Conservation (phyloP, 2,888 invertebrate species). For the Artemia sinica region DNA sequence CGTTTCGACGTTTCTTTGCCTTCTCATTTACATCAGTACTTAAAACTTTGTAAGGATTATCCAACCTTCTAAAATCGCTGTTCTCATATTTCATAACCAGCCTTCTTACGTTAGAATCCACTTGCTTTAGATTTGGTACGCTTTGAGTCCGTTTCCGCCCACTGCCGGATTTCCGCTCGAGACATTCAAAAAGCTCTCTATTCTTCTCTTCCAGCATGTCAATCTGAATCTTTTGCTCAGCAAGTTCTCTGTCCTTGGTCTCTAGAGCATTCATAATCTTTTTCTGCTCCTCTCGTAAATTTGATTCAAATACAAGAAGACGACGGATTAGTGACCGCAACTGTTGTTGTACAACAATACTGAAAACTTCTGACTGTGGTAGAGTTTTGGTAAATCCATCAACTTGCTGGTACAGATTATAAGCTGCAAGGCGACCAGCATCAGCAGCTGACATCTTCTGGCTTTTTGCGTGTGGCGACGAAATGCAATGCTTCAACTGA, state of each 20-base stretch:
- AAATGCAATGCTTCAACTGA: conserved; percentile 7
- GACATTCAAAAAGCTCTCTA: conserved; percentile 29
- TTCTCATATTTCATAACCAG: conserved; percentile 23
- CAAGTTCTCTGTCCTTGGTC: conserved; percentile 1
- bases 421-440: background rate
- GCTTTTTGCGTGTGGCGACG: conserved; percentile 1
- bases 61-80: conserved; percentile 21
- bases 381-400: conserved; percentile 9
- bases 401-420: conserved; percentile 7
- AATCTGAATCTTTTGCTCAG: conserved; percentile 22
- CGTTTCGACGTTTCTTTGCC: too few relatives aligned
- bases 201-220: conserved; percentile 24
- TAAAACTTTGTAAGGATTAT: background rate
- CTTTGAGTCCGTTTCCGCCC: conserved; percentile 21
- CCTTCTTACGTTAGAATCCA: conserved; percentile 26
- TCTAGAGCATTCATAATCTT: conserved; percentile 41
- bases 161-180: conserved; percentile 17
- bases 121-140: conserved; percentile 32
- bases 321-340: conserved; percentile 50
- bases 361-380: background rate
- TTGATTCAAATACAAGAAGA: conserved; percentile 50
- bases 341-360: conserved; percentile 32
- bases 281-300: conserved; percentile 52
- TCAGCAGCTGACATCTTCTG: background rate
- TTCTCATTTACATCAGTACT: too few relatives aligned